A percentile compares a stretch with the other conserved stretches of the same genome.
Conservation (phyloP, 2,113 vertebrate species). For the Podarcis muralis region DNA sequence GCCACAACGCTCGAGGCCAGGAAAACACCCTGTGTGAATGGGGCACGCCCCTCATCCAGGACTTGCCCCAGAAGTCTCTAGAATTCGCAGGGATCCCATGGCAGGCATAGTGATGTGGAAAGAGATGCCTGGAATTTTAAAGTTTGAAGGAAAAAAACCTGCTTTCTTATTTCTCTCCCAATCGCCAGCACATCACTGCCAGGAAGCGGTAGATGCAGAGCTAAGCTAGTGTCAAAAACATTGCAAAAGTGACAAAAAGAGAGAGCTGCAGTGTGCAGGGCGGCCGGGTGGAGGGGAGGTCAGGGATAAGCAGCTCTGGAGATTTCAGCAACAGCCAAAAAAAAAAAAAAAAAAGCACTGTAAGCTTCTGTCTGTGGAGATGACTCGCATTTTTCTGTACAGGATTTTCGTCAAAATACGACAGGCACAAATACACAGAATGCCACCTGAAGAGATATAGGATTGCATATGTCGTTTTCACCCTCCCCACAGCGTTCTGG, state of each 20-base stretch:
- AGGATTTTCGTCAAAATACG: not conserved
- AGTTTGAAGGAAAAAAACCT: not conserved
- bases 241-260: not conserved
- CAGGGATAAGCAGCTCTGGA: not conserved
- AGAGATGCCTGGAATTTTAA: not conserved
- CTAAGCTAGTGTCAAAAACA: not conserved
- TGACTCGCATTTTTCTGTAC: too few relatives aligned
- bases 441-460: not conserved
- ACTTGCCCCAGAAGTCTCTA: not conserved
- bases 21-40: not conserved
- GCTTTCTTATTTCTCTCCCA: not conserved
- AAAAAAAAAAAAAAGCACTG: not conserved
- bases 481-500: not conserved
- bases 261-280: not conserved
- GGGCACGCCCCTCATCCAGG: not conserved
- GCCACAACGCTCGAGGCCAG: too few relatives aligned
- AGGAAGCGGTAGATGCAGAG: not conserved
- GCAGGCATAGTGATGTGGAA: not conserved
- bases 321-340: constrained; percentile 2
- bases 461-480: not conserved
- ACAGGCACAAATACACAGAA: not conserved
- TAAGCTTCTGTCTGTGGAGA: not conserved
- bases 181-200: not conserved
- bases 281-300: not conserved
- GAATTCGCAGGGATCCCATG: not conserved